Base-by-base conservation (phyloP, 2,888 invertebrate species). In the Limnephilus auricula region DNA sequence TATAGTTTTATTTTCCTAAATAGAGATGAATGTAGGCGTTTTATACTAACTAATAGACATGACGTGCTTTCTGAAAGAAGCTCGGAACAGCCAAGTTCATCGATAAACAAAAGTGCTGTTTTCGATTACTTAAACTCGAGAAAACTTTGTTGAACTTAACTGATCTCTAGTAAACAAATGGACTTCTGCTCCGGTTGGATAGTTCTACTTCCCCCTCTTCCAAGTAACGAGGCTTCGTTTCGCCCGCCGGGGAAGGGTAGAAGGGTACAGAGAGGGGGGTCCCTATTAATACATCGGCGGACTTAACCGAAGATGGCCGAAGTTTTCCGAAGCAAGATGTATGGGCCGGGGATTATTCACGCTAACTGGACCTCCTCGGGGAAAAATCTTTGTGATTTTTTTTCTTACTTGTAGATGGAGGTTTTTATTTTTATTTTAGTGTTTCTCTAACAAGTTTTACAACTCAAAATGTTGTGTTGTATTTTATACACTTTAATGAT, bases 111-210 rank as follows among this genome's bases (percentile, higher is more conserved):
- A 82, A 32, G 85, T 82, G 32, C 40, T 85, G 45, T 85, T 85
- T 85, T 85, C 30, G 85, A 45, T 85, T 85, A 40, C 84, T 82
- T 82, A 82, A 84, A 84, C 84, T 86, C 34, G 40, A 18, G 85
- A 40, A 87, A 87, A 84, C 65, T 87, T 87, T 87, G 32, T 50
- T 13, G 65, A 84, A 80, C 30, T 80, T 80, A n/a, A 30, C 13
- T 82, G 82, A 85, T 85, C 40, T 87, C 65, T 78, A 65, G 85
- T 40, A 85, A 87, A 78, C 87, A 87, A 87, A 87, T 78, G 65
- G 50, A 87, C 87, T 87, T 65, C 65, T 65, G 15, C 65, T 85
- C 31, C 65, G 15, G 87, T 79, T 18, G 32, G 78, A 34, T 87
- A 32, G 87, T 78, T 78, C 32, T 79, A 34, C 65, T 78, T n/a